Evolutionary conservation across 2,797 vertebrate species (phyloP).

Genomic region (Prunella strophiata): DNA sequence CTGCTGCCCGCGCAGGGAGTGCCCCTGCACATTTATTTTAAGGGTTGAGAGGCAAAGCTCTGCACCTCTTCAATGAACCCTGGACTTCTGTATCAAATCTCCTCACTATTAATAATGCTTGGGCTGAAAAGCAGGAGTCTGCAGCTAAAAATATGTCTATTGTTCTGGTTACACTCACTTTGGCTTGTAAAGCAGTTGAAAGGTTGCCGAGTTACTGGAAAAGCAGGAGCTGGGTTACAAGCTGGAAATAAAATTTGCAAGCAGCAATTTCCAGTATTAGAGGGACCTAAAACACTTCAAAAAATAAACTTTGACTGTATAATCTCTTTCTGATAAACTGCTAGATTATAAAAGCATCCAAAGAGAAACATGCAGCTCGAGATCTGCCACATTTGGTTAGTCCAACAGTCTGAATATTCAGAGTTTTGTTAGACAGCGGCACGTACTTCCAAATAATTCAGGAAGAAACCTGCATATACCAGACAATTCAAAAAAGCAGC

Average conservation of each 20-base stretch:
- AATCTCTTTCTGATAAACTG: not conserved
- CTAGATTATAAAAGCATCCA: not conserved
- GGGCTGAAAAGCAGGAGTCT: slow-evolving; percentile 17
- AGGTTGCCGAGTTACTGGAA: slow-evolving; percentile 9
- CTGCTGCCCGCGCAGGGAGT: not conserved
- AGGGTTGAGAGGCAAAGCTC: slow-evolving; percentile 18
- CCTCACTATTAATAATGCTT: not conserved
- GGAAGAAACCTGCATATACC: not conserved
- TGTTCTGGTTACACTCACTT: slow-evolving; percentile 36
- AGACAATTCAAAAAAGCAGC: not conserved
- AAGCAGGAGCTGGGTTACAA: not conserved
- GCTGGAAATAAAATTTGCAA: slow-evolving; percentile 3
- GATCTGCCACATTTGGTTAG: not conserved
- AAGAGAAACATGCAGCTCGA: not conserved
- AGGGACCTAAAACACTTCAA: not conserved
- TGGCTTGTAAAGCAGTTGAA: not conserved
- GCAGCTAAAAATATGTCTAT: slow-evolving; percentile 25
- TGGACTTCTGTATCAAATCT: slow-evolving; percentile 15
- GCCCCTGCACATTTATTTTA: not conserved
- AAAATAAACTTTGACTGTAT: not conserved
- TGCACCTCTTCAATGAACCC: slow-evolving; percentile 18
- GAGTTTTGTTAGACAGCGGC: not conserved
- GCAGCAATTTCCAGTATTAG: not conserved
- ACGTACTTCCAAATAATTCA: not conserved
- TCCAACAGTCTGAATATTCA: not conserved